These are phyloP conservation scores for Tholera decimalis DNA, from an alignment of 2,888 invertebrate species.

Conservation along the genomic window DNA sequence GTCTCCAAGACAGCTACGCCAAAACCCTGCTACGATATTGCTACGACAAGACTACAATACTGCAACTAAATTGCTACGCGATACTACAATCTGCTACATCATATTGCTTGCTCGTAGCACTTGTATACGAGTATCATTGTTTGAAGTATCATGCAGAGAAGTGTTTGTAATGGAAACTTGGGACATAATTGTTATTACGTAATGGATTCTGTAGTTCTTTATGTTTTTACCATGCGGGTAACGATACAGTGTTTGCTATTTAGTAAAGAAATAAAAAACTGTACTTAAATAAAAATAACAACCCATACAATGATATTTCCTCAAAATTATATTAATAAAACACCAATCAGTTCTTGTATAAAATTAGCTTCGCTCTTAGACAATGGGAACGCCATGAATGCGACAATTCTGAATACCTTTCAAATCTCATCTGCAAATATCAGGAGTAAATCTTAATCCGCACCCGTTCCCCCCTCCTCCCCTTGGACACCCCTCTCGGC, in stretches of 20 bases:
- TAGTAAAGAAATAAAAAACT: too few relatives aligned
- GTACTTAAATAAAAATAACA: background rate
- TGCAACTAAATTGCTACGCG: slow-evolving; percentile 32
- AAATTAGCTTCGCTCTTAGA: slow-evolving; percentile 73
- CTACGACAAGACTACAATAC: slow-evolving; percentile 6
- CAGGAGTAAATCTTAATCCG: slow-evolving; percentile 86
- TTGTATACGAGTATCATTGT: slow-evolving; percentile 45
- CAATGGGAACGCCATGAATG: slow-evolving; percentile 71
- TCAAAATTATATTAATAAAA: slow-evolving; percentile 37
- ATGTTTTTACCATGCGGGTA: background rate
- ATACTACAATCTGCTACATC: slow-evolving; percentile 22
- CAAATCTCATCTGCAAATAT: slow-evolving; percentile 87
- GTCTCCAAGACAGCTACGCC: slow-evolving; percentile 15
- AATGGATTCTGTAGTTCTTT: slow-evolving; percentile 38
- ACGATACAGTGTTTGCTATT: background rate
- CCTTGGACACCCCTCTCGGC: slow-evolving; percentile 46
- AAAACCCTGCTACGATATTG: slow-evolving; percentile 1
- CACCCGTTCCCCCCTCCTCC: slow-evolving; percentile 52
- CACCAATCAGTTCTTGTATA: slow-evolving; percentile 61
- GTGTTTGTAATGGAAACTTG: slow-evolving; percentile 39
- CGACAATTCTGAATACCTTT: slow-evolving; percentile 75
- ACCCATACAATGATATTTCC: background rate
- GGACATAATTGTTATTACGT: slow-evolving; percentile 47
- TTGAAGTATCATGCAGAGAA: slow-evolving; percentile 32
- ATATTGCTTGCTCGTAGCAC: slow-evolving; percentile 45